These are phyloP conservation scores for Hippocampus guttulatus DNA, from an alignment of 2,113 vertebrate species.

Conservation along the genomic window DNA sequence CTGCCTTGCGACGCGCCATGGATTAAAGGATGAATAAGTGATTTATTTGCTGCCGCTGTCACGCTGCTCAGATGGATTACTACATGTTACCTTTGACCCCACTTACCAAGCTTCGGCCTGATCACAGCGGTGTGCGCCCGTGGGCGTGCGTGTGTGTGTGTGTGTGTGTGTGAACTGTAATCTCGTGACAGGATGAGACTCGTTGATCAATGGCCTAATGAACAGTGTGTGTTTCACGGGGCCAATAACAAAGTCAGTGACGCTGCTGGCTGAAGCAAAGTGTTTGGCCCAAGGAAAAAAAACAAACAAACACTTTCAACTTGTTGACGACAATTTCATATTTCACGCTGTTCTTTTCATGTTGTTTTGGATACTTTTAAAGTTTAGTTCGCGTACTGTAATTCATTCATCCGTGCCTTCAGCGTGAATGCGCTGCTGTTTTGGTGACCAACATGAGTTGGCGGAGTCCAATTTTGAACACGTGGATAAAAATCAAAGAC, in stretches of 20 bases:
- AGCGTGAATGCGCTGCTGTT: too few species aligned
- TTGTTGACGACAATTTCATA: not conserved
- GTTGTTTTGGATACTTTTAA: too few species aligned
- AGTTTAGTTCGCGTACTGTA: too few species aligned
- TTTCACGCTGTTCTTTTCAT: too few species aligned
- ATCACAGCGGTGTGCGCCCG: slow-evolving; percentile 51
- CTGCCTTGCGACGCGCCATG: slow-evolving; percentile 73
- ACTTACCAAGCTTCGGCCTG: slow-evolving; percentile 71
- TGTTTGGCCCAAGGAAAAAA: not conserved
- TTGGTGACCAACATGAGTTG: too few species aligned
- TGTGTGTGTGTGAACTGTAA: slow-evolving; percentile 70
- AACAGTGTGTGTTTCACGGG: slow-evolving; percentile 74
- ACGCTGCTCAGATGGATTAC: slow-evolving; percentile 80
- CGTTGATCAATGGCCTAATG: slow-evolving; percentile 80
- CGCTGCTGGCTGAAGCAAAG: slow-evolving; percentile 18
- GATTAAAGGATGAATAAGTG: slow-evolving; percentile 83
- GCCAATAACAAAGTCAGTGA: slow-evolving; percentile 65
- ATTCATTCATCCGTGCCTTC: not conserved
- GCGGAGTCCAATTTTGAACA: too few species aligned
- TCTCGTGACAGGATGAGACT: slow-evolving; percentile 76
- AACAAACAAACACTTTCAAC: slow-evolving; percentile 19
- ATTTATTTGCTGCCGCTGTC: slow-evolving; percentile 81
- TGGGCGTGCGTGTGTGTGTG: slow-evolving; percentile 44
- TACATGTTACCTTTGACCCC: slow-evolving; percentile 79
- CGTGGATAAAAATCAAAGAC: too few species aligned